A percentile compares a stretch with the other conserved stretches of the same genome.
phyloP scores from a whole-genome alignment of 2,797 vertebrate genomes.

The Jordanella pulchra region DNA sequence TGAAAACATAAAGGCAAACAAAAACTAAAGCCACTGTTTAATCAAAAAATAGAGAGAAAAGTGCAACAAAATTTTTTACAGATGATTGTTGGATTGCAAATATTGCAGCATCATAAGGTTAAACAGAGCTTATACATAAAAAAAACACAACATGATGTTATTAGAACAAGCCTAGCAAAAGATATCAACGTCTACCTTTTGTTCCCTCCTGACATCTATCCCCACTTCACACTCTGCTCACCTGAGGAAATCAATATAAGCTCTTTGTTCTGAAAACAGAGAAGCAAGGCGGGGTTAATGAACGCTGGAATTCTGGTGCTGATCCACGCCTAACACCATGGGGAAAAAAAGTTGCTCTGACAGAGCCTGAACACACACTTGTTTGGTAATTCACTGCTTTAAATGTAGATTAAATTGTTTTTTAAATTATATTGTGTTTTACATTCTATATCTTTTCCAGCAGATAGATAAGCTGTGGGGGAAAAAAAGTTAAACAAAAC shows the following conservation, averaged over 20 bases:
- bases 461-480: background rate
- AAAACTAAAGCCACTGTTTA: background rate
- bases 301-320: slow-evolving; percentile 13
- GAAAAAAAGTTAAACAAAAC: background rate
- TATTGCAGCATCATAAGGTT: background rate
- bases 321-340: slow-evolving; percentile 22
- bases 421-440: background rate
- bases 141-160: slow-evolving; percentile 2
- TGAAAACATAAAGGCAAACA: background rate
- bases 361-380: background rate
- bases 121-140: background rate
- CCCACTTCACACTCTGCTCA: slow-evolving; percentile 6
- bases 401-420: no score
- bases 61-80: background rate
- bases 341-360: slow-evolving; percentile 10
- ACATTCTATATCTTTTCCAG: background rate
- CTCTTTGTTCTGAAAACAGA: slow-evolving; percentile 31
- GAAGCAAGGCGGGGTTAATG: slow-evolving; percentile 17
- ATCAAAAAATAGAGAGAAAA: background rate
- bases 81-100: background rate
- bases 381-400: background rate
- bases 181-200: slow-evolving; percentile 12
- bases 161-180: slow-evolving; percentile 10
- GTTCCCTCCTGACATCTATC: slow-evolving; percentile 11
- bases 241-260: slow-evolving; percentile 31